Evolutionary conservation across 2,888 invertebrate genomes (phyloP), one percentile per base, ranked within the genome.

Genomic region (Tenthredo livida): DNA sequence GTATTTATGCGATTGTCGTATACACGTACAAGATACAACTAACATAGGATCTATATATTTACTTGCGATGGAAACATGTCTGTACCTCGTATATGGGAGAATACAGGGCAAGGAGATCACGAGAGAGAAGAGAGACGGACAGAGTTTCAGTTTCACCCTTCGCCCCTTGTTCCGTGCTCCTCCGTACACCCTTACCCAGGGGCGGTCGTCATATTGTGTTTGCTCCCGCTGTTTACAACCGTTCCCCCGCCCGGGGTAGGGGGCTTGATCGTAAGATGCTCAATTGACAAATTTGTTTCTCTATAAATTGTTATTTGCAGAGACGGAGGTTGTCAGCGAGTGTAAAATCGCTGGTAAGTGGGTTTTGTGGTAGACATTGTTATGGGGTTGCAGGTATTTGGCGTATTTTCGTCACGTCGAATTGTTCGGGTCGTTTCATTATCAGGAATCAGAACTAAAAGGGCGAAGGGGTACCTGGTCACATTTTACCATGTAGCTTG

Each of bases 151-250:
- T 88, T 87, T 87, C 82, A 86, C 87, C 87, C 88, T 86, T 43
- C 43, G n/a, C 80, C 61, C 80, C 80, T 10, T 33, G 65, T 15
- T 47, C 47, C 80, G 12, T 33, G 65, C 50, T 78, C 40, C 80
- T 84, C 72, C 80, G 80, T 86, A 84, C 84, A 85, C 84, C 85
- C 88, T 86, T 88, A 87, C 91, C 93, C 91, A 87, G 88, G 86
- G 91, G 93, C 92, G 90, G 90, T 92, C 91, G 91, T 91, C 91
- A 93, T 93, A 93, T 93, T 93, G 93, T 93, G 93, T 93, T 93
- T 93, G 90, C 92, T 89, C 89, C 89, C 88, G 90, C 90, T 93
- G 93, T 93, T 92, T 93, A 92, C 93, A 91, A 89, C 89, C 87
- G 87, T 87, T 87, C 85, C 85, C 86, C 84, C 54, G 15, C 77